Evolutionary conservation across 2,888 invertebrate species (phyloP), one percentile per base, ranked within the genome.

Genomic region (Eilema caniola): DNA sequence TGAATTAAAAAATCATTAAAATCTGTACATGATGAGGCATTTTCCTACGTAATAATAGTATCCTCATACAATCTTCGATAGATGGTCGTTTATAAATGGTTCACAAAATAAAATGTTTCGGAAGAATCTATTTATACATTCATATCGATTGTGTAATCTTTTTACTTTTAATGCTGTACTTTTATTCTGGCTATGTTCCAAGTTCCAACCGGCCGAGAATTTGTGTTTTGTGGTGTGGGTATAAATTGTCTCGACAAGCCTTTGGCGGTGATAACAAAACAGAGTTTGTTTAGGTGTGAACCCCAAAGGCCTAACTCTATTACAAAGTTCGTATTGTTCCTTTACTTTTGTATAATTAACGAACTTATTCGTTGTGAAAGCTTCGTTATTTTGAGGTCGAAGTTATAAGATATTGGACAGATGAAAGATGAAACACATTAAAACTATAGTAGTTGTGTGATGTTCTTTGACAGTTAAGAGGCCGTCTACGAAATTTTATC

Each of bases 331-430:
- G 67, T 73, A 76, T 78, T 80, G 71, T 81, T 81, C 47, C 59
- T 70, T 72, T 78, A 78, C 72, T 83, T 80, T 70, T 78, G 79
- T 72, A 74, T 76, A 78, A 81, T 83, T 76, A 81, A 81, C 68
- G 53, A 72, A 70, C 74, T 81, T 63, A 71, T 81, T 83, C 70
- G 78, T 73, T 78, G 71, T 71, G 73, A 73, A 72, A 72, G 72
- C 67, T 81, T 76, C 56, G 41, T 63, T 66, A 70, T 74, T 70
- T 70, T 60, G 67, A 57, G 71, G 24, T 71, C 28, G 31, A 56
- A 65, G 31, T 65, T 41, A 47, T 37, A 65, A 47, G 59, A 57
- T 63, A 57, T 41, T 56, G 31, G 33, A 25, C 25, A 70, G 67
- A 65, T 72, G 66, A 60, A 37, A 59, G 67, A 66, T 68, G 57